Percentiles rank a stretch among this genome's conserved stretches.
These are phyloP conservation scores for Archocentrus centrarchus DNA, from an alignment of 2,113 vertebrate species.

Conservation along the genomic window DNA sequence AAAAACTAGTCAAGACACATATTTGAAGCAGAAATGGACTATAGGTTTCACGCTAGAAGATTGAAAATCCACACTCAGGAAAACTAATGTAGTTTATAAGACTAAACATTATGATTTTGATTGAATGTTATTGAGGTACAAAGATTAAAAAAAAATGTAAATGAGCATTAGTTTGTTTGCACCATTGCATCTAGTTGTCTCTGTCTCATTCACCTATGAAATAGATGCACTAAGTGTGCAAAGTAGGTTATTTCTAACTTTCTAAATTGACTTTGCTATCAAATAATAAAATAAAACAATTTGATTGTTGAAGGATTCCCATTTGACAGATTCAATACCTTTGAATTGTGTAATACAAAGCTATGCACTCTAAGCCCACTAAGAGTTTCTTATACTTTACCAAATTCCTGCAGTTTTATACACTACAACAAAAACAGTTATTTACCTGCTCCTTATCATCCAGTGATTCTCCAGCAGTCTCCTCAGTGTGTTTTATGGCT, in stretches of 20 bases:
- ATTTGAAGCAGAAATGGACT: not conserved
- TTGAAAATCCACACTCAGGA: not conserved
- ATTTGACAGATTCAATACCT: not conserved
- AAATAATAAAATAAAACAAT: too few relatives aligned
- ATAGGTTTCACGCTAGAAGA: not conserved
- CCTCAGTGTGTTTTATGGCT: constrained; percentile 57
- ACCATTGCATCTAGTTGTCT: not conserved
- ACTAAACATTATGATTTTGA: not conserved
- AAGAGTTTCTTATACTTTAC: not conserved
- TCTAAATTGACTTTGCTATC: too few relatives aligned
- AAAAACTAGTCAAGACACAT: not conserved
- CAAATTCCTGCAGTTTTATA: not conserved
- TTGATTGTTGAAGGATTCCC: not conserved
- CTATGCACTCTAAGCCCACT: not conserved
- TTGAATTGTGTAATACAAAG: not conserved
- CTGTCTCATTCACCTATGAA: not conserved
- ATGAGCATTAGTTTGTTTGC: too few relatives aligned
- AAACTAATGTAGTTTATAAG: too few relatives aligned
- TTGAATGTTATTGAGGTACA: not conserved
- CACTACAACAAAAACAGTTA: not conserved
- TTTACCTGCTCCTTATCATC: constrained; percentile 65
- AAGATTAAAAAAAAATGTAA: too few relatives aligned
- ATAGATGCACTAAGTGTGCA: not conserved
- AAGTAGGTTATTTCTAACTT: too few relatives aligned
- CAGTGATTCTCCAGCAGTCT: constrained; percentile 44